Percentiles rank a stretch among this genome's conserved stretches.
phyloP scores from a whole-genome alignment of 2,888 invertebrate genomes.

The Gortyna flavago region DNA sequence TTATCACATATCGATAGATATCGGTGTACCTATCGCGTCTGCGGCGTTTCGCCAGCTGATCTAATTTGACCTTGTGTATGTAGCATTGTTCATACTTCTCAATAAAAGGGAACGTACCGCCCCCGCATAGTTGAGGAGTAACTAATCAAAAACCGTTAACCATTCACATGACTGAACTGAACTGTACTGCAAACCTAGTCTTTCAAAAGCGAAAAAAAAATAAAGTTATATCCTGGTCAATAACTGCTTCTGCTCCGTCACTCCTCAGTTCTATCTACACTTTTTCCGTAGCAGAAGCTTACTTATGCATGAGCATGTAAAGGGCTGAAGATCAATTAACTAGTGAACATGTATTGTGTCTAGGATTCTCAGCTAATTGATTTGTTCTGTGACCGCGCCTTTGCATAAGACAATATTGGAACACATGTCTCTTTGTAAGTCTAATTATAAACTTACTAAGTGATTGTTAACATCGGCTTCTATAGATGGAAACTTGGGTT shows the following conservation, averaged over 20 bases:
- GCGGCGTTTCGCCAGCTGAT: too few relatives aligned
- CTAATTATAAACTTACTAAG: conserved; percentile 41
- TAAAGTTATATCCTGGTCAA: too few relatives aligned
- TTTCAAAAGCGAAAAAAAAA: too few relatives aligned
- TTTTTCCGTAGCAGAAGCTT: conserved; percentile 10
- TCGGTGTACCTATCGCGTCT: too few relatives aligned
- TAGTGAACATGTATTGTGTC: conserved; percentile 74
- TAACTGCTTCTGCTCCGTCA: too few relatives aligned
- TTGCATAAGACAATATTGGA: conserved; percentile 45
- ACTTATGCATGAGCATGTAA: conserved; percentile 12
- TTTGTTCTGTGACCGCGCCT: conserved; percentile 70
- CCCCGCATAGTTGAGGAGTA: background rate
- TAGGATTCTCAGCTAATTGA: conserved; percentile 71
- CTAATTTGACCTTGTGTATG: too few relatives aligned
- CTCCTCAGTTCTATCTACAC: too few relatives aligned
- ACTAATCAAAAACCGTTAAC: too few relatives aligned
- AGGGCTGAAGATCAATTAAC: conserved; percentile 73
- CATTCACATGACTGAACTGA: too few relatives aligned
- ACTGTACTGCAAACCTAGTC: too few relatives aligned
- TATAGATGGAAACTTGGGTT: background rate
- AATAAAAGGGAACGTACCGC: background rate
- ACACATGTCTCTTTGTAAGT: conserved; percentile 33
- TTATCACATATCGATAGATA: too few relatives aligned
- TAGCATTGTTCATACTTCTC: background rate
- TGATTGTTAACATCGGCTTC: conserved; percentile 14